Conservation (phyloP, 2,797 vertebrate species). For the Lacerta agilis region DNA sequence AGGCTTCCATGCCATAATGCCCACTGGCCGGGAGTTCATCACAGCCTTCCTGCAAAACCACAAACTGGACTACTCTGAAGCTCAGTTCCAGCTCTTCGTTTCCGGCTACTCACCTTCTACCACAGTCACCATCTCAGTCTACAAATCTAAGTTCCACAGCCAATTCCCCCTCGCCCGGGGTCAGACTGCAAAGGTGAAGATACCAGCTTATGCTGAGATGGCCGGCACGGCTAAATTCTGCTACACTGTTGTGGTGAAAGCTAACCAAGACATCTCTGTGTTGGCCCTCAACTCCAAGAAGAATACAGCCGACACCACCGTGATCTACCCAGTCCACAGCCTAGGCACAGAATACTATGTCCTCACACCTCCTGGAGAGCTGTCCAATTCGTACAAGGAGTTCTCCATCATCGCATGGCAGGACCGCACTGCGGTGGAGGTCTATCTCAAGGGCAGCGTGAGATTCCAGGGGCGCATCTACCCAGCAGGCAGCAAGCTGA, state of each 20-base stretch:
- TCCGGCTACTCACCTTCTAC: conserved; percentile 64
- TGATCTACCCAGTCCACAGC: conserved; percentile 72
- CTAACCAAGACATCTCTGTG: conserved; percentile 74
- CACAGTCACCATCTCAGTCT: conserved; percentile 72
- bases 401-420: conserved; percentile 80
- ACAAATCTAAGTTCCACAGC: conserved; percentile 61
- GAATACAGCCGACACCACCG: conserved; percentile 73
- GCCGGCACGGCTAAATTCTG: conserved; percentile 43
- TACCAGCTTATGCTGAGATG: conserved; percentile 74
- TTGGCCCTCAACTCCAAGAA: conserved; percentile 74
- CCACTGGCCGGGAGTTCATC: conserved; percentile 78
- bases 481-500: conserved; percentile 36
- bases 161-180: conserved; percentile 61
- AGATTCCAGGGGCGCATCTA: conserved; percentile 62
- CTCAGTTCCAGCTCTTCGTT: conserved; percentile 71
- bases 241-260: conserved; percentile 70
- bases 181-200: conserved; percentile 55
- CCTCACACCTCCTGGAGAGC: conserved; percentile 69
- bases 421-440: conserved; percentile 64
- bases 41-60: conserved; percentile 82
- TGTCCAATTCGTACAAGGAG: conserved; percentile 64
- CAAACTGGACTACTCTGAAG: not conserved
- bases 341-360: conserved; percentile 82
- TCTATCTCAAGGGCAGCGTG: conserved; percentile 61
- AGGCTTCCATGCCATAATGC: conserved; percentile 2